phyloP scores from a whole-genome alignment of 2,113 vertebrate genomes.

The Pogonocichla stellata region DNA sequence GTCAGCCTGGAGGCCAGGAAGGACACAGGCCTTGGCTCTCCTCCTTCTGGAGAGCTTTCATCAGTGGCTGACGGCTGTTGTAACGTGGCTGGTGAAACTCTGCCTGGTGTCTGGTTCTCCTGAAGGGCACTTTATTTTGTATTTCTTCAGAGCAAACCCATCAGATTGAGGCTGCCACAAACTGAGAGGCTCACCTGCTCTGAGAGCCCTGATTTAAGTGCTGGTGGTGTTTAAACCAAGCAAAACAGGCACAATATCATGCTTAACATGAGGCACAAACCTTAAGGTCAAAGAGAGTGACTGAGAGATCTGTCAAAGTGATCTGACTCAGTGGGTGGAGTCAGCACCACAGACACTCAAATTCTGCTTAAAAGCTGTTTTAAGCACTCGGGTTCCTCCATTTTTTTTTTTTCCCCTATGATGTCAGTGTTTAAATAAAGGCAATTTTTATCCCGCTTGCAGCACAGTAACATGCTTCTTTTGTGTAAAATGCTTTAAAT shows the following conservation, averaged over 20 bases:
- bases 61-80: background rate
- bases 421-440: background rate
- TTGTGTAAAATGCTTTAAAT: background rate
- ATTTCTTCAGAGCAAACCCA: background rate
- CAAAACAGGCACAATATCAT: background rate
- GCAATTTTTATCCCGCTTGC: background rate
- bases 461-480: background rate
- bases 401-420: background rate
- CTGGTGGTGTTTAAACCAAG: background rate
- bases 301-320: background rate
- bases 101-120: rapidly evolving
- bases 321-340: background rate
- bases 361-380: background rate
- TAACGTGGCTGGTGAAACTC: background rate
- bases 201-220: background rate
- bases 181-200: background rate
- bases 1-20: background rate
- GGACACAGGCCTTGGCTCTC: background rate
- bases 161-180: background rate
- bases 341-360: background rate
- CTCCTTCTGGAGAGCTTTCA: background rate
- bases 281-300: background rate
- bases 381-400: background rate
- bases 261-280: background rate
- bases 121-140: background rate